Base-by-base conservation (phyloP, 2,797 vertebrate species). In the Sebastes variabilis region DNA sequence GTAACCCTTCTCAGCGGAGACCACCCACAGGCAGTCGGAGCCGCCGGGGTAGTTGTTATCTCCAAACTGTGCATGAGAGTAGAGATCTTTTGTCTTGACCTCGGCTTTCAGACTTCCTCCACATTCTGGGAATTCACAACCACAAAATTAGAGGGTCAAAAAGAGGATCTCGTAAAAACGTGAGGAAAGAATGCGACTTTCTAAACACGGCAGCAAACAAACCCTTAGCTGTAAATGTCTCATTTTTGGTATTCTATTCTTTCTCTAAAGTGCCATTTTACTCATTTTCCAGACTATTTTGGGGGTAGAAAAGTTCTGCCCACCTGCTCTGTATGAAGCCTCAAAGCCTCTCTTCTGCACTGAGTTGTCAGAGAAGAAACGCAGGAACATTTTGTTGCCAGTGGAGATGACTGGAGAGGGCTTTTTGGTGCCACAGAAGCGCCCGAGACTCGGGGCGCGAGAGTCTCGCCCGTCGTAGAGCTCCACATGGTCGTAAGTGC, bases 311-410 rank as follows among this genome's bases (percentile, higher is more conserved):
- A 61, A 58, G 16, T 11, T n/a, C 18, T 36, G 24, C 90, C 59
- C 77, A 99, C 98, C 98, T 95, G 98, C 96, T 73, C 91, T 89
- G 66, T 98, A 96, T 3, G 97, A 94, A 0, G 95, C 98, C 88
- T 98, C 96, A 4, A 99, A 99, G 20, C 98, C 98, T 88, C 97
- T 97, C 89, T 97, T 97, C 91, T 99, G 98, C 77, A 99, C 97
- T 0, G 98, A 99, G 92, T 97, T 99, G 79, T 99, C 98, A 0
- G 98, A 99, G 86, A 97, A 96, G 76, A 99, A 99, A 27, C 95
- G 97, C 60, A 99, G 92, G 92, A 99, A 98, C 96, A 99, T 96
- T 81, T 85, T 95, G 87, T 94, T 97, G 87, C 93, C 87, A 0
- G 94, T 96, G 84, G 98, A 98, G 66, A 96, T 0, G 64, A 98